Evolutionary conservation across 2,113 vertebrate genomes (phyloP), one percentile per base, ranked within the genome.

Genomic region (Microtus ochrogaster): DNA sequence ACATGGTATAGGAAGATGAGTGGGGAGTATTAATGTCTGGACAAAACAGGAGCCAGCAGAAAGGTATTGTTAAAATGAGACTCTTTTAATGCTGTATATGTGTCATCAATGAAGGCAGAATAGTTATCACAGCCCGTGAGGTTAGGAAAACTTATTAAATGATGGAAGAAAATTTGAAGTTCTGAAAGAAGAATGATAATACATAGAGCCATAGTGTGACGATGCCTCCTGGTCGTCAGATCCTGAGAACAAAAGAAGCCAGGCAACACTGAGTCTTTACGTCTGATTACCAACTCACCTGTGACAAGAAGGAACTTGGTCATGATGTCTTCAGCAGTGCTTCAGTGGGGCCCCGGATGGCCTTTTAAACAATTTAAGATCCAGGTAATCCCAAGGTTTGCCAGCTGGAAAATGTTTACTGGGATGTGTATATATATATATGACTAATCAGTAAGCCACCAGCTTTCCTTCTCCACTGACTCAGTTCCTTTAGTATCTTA

Each of bases 271-370:
- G n/a, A 84, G 79, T 12, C 12, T 36, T 26, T n/a, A 1, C 55
- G 30, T 88, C 65, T 78, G 41, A 39, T 22, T n/a, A 77, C 5
- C 72, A 36, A 96, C 98, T 97, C 95, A 98, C 97, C 79, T 1
- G 95, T 55, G 33, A 97, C 74, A 41, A 98, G 74, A 63, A 88
- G 41, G 95, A 98, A 28, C 73, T 97, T 98, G 95, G 97, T 96
- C 98, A 98, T 98, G 89, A 83, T 94, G 95, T 78, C 19, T 2
- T 73, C n/a, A 85, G 90, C 41, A 91, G 77, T 94, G 96, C 33
- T 16, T 55, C 1, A 63, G 3, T 4, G 85, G 70, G 81, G 66
- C 7, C 52, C 30, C 0, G 5, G 26, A 22, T 85, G 33, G 13
- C 13, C 66, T 90, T 98, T 96, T 92, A 96, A 85, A 92, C 16